phyloP scores from a whole-genome alignment of 2,797 vertebrate genomes.

The Atherinosoma microstoma region DNA sequence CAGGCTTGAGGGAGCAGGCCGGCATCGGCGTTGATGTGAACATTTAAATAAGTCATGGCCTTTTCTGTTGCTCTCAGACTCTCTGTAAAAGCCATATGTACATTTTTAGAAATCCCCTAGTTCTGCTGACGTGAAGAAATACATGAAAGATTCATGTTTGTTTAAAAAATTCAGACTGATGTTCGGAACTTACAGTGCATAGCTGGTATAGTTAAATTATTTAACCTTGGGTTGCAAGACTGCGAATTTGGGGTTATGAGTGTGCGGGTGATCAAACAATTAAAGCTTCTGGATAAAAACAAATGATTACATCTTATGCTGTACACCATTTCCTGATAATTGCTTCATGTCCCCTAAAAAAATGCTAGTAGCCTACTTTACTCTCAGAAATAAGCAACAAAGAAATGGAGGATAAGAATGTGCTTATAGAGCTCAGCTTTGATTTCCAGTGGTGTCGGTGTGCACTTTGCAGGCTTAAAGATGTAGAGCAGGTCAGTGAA shows the following conservation, averaged over 20 bases:
- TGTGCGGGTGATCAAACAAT: constrained; percentile 34
- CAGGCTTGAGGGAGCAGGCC: constrained; percentile 47
- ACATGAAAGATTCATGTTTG: constrained; percentile 82
- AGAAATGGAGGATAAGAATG: not conserved
- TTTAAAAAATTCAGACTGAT: constrained; percentile 85
- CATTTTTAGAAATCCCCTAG: constrained; percentile 78
- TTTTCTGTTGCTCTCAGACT: constrained; percentile 27
- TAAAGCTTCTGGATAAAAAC: constrained; percentile 6
- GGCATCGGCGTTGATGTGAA: constrained; percentile 69
- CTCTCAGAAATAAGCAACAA: not conserved
- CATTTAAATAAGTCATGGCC: constrained; percentile 79
- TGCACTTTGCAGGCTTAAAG: not conserved
- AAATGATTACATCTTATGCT: not conserved
- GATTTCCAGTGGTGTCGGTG: constrained; percentile 10
- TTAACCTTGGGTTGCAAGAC: constrained; percentile 68
- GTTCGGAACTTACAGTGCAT: constrained; percentile 80
- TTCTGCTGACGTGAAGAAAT: constrained; percentile 76
- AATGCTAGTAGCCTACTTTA: not conserved
- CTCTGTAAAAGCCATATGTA: constrained; percentile 69
- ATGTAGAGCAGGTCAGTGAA: constrained; percentile 47
- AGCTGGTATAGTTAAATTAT: constrained; percentile 77
- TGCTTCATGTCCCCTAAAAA: not conserved
- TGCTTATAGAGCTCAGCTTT: not conserved
- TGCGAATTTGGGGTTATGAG: constrained; percentile 50
- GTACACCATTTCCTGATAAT: not conserved